Base-by-base conservation (phyloP, 1,140 invertebrate species). In the Neodiprion lecontei region DNA sequence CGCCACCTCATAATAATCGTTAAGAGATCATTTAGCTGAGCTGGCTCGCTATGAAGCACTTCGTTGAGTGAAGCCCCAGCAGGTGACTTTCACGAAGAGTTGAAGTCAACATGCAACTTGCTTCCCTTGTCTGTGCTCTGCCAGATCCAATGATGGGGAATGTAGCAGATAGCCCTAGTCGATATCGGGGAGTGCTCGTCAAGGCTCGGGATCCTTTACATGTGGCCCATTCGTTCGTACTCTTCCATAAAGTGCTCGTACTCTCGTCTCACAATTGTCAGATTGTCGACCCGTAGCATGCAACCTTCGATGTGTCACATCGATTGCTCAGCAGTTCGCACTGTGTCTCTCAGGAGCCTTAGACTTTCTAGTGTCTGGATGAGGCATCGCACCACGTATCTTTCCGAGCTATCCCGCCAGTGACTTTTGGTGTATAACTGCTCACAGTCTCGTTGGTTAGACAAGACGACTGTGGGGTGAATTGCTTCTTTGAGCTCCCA, bases 101-200 rank as follows among this genome's bases (percentile, higher is more conserved):
- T 75, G 74, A 72, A 75, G 9, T 71, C 74, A 7, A 75, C 74
- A 17, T 48, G 28, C 40, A 75, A 17, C 49, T 75, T 71, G 14
- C 12, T 71, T 67, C 7, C 70, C 14, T 1, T 47, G n/a, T 47
- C 50, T 14, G 50, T 14, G 14, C 1, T 14, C 50, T 72, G 69
- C 74, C 74, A 72, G n/a, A 75, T 72, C 5, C 61, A 50, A 21
- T 75, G 69, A 68, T 53, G 50, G 9, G 9, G 50, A 14, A 53
- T 53, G 50, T 53, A 53, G 14, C 14, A 53, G 9, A 14, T 53
- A 10, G 50, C 9, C 14, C 14, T 53, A 10, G 50, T 53, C 50
- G 50, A 10, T 10, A 10, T 53, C 14, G 50, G 14, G 9, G 50
- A 53, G 1, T 1, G 50, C 14, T 53, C 50, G 50, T 53, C 50